Evolutionary conservation across 2,797 vertebrate species (phyloP).

Genomic region (Phataginus tetradactyla): DNA sequence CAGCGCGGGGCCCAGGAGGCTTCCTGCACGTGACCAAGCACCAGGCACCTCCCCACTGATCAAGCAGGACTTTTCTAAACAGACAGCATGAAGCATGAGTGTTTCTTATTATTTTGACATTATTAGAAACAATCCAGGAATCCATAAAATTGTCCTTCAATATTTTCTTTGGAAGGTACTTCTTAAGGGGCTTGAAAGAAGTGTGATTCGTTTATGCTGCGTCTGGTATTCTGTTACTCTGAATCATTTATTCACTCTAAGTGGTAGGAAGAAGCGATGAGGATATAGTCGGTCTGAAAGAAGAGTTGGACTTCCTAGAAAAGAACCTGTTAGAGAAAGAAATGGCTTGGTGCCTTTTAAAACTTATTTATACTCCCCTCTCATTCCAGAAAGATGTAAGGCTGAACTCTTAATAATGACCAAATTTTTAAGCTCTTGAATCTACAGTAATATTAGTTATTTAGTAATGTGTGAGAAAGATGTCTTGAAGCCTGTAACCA

Average conservation of each 20-base stretch:
- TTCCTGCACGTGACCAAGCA: accelerated
- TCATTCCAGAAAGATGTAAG: neutral
- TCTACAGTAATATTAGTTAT: neutral
- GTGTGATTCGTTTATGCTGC: neutral
- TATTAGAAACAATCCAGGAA: neutral
- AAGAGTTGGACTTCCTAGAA: neutral
- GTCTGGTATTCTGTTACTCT: slow-evolving; percentile 54
- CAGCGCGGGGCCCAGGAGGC: accelerated
- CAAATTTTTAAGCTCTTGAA: neutral
- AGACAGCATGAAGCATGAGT: neutral
- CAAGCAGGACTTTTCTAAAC: neutral
- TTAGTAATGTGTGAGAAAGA: neutral
- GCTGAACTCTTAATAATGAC: neutral
- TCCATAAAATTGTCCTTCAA: neutral
- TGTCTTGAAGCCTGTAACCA: neutral
- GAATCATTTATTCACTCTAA: slow-evolving; percentile 80
- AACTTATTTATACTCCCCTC: neutral
- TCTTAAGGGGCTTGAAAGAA: neutral
- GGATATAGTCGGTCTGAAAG: neutral
- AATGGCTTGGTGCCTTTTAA: neutral
- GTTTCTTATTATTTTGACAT: neutral
- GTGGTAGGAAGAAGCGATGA: slow-evolving; percentile 29
- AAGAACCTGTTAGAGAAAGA: slow-evolving; percentile 2
- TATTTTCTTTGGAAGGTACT: neutral
- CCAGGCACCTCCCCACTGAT: accelerated